Conservation (phyloP, 2,797 vertebrate species). For the Choloepus didactylus region DNA sequence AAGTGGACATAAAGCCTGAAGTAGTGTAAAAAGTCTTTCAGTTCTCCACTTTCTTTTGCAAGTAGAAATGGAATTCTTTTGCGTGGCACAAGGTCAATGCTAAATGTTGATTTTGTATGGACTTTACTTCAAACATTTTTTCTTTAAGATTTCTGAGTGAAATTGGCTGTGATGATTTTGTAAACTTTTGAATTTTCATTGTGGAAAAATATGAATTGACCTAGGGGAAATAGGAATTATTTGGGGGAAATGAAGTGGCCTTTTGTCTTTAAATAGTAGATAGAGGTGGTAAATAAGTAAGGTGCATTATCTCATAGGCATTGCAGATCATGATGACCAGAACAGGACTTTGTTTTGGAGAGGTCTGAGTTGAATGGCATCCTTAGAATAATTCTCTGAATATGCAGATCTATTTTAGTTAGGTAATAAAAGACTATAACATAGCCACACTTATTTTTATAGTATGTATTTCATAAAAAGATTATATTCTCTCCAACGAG, state of each 20-base stretch:
- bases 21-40: slow-evolving; percentile 13
- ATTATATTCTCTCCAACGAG: not conserved
- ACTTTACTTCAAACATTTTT: slow-evolving; percentile 46
- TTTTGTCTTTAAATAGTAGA: slow-evolving; percentile 40
- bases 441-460: not conserved
- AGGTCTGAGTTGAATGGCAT: not conserved
- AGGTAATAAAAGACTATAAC: slow-evolving; percentile 42
- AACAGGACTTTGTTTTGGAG: not conserved
- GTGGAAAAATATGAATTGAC: slow-evolving; percentile 48
- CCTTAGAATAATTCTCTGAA: slow-evolving; percentile 29
- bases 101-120: slow-evolving; percentile 8
- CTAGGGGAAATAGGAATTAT: slow-evolving; percentile 31
- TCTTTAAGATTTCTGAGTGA: slow-evolving; percentile 1
- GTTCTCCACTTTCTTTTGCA: slow-evolving; percentile 18
- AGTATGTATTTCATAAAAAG: too few relatives aligned
- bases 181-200: slow-evolving; percentile 58
- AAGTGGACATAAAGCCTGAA: not conserved
- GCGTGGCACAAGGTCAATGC: slow-evolving; percentile 2
- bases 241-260: not conserved
- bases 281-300: not conserved
- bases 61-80: slow-evolving; percentile 46
- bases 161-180: slow-evolving; percentile 19
- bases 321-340: not conserved
- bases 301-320: not conserved
- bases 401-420: slow-evolving; percentile 47